Evolutionary conservation across 35 echinoderm and acorn worm species (phyloP).

Genomic region (Patiria miniata): DNA sequence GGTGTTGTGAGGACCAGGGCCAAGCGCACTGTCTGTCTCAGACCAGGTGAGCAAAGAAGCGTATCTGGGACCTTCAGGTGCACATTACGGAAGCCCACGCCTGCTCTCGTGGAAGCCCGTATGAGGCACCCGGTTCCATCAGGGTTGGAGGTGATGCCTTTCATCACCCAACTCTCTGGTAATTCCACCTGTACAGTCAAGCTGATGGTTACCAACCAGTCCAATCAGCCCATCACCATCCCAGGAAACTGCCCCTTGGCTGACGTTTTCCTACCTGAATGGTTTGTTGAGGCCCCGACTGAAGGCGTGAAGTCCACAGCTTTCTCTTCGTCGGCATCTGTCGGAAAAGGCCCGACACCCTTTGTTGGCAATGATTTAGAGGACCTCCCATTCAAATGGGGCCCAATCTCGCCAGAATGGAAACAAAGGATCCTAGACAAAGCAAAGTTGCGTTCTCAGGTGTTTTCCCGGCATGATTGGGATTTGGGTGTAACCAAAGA

Average conservation of each 20-base stretch:
- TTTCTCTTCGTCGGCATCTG: too few species aligned
- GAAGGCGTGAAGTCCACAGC: not conserved
- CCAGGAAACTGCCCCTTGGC: too few species aligned
- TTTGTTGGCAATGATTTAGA: too few species aligned
- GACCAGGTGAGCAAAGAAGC: not conserved
- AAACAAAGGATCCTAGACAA: conserved; percentile 23
- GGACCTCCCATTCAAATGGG: conserved; percentile 49
- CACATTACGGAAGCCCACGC: not conserved
- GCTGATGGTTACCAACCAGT: too few species aligned
- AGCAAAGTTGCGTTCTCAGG: not conserved
- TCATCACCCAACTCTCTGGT: not conserved
- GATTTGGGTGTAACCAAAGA: conserved; percentile 30
- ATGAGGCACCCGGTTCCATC: not conserved
- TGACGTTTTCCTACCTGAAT: too few species aligned
- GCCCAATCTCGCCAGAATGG: conserved; percentile 26
- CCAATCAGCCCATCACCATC: too few species aligned
- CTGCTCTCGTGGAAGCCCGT: conserved; percentile 8
- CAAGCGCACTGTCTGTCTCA: not conserved
- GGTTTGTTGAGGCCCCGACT: too few species aligned
- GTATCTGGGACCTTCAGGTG: not conserved
- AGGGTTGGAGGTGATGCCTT: conserved; percentile 33
- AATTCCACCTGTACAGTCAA: not conserved
- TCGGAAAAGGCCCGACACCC: too few species aligned
- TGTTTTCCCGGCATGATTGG: conserved; percentile 19
- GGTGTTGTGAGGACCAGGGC: conserved; percentile 37